Evolutionary conservation across 2,113 vertebrate genomes (phyloP).

Genomic region (Heterocephalus glaber): DNA sequence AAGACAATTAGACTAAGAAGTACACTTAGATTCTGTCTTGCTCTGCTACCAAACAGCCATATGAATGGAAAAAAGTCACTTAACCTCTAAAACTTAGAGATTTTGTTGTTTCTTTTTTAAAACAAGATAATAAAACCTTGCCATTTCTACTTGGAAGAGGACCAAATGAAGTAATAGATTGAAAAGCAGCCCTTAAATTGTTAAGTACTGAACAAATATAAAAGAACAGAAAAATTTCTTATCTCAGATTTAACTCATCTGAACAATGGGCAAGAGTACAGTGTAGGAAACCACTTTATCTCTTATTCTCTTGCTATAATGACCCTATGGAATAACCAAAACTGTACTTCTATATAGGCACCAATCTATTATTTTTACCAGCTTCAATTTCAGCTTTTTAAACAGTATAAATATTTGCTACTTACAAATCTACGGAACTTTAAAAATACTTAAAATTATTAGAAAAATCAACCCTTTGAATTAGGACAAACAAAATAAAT

Average conservation of each 20-base stretch:
- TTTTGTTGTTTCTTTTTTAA: constrained; percentile 15
- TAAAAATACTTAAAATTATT: constrained; percentile 39
- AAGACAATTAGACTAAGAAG: constrained; percentile 1
- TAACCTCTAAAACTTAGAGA: not conserved
- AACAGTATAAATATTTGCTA: constrained; percentile 26
- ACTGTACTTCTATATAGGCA: not conserved
- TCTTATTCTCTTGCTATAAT: constrained; percentile 27
- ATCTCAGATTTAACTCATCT: constrained; percentile 40
- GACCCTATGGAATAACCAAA: not conserved
- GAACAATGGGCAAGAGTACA: not conserved
- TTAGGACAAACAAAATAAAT: not conserved
- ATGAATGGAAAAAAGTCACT: not conserved
- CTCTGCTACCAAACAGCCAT: not conserved
- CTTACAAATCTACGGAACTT: constrained; percentile 37
- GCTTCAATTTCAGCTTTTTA: constrained; percentile 45
- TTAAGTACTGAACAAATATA: constrained; percentile 48
- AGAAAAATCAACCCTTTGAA: constrained; percentile 25
- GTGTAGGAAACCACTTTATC: not conserved
- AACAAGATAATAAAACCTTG: constrained; percentile 21
- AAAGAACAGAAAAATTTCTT: constrained; percentile 56
- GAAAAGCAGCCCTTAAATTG: constrained; percentile 26
- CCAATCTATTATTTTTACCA: not conserved
- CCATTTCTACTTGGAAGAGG: constrained; percentile 46
- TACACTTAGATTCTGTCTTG: not conserved
- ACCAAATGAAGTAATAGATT: constrained; percentile 46